Conservation (phyloP, 1,140 invertebrate genomes). For the Grapholita molesta region DNA sequence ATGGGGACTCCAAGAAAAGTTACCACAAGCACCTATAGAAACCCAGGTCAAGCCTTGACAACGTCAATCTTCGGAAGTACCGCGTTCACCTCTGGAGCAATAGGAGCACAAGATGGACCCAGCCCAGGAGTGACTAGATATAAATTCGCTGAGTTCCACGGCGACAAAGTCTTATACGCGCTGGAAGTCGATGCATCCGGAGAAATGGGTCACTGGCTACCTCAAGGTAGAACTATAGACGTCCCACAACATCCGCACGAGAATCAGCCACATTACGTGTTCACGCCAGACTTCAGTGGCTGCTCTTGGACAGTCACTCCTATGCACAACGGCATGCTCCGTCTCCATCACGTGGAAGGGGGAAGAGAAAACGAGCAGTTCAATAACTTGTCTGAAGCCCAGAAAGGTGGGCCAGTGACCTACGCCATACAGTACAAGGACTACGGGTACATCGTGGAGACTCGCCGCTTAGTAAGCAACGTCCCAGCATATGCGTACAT, state of each 20-base stretch:
- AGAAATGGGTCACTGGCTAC: background rate
- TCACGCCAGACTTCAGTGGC: background rate
- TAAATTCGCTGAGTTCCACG: background rate
- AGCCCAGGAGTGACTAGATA: background rate
- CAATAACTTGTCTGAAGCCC: background rate
- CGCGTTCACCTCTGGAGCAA: background rate
- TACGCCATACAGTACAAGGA: background rate
- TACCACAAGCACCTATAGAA: background rate
- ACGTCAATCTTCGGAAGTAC: background rate
- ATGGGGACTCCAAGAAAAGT: background rate
- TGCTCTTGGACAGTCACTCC: background rate
- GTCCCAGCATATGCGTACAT: background rate
- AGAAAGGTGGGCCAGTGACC: background rate
- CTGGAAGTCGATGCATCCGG: background rate
- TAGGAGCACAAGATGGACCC: background rate
- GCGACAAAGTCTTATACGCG: background rate
- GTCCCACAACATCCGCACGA: background rate
- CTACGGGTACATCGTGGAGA: background rate
- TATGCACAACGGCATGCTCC: background rate
- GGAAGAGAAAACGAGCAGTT: background rate
- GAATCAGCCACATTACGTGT: background rate
- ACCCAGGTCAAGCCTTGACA: background rate
- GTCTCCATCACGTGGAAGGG: background rate
- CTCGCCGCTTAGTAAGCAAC: background rate
- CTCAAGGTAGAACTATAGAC: background rate